Percentiles rank a stretch among this genome's conserved stretches.
Conservation (phyloP, 1,140 invertebrate genomes). For the Eciton burchellii region DNA sequence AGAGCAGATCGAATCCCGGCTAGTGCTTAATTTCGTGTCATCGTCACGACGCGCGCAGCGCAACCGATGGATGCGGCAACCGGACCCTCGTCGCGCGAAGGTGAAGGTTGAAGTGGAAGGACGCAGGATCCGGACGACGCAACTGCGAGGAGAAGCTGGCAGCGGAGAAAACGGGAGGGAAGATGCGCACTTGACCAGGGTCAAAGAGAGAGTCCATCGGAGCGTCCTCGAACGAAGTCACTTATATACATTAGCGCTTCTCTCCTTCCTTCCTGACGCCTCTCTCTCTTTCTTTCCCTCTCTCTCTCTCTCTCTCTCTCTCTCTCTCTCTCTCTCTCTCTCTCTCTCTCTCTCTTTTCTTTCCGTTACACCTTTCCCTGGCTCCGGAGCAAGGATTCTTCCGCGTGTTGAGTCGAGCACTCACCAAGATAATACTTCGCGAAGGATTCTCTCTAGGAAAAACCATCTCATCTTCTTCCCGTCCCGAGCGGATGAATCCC, state of each 20-base stretch:
- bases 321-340: constrained; percentile 59
- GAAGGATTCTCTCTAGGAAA: constrained; percentile 46
- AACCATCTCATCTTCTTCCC: not conserved
- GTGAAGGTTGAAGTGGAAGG: constrained; percentile 55
- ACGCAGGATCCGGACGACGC: constrained; percentile 11
- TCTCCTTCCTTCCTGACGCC: constrained; percentile 59
- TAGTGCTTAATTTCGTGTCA: not conserved
- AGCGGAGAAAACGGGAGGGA: constrained; percentile 64
- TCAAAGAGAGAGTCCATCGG: constrained; percentile 83
- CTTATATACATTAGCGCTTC: constrained; percentile 80
- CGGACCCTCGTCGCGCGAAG: constrained; percentile 11
- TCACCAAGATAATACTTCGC: too few species aligned
- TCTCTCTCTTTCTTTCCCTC: constrained; percentile 50
- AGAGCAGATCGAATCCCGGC: not conserved
- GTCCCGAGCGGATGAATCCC: not conserved
- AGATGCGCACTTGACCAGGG: constrained; percentile 81
- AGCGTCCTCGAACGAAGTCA: constrained; percentile 73
- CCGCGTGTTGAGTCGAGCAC: too few species aligned
- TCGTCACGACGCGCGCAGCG: constrained; percentile 19
- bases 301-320: constrained; percentile 62
- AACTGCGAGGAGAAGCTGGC: constrained; percentile 51
- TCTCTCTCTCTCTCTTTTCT: constrained; percentile 53
- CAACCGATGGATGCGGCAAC: constrained; percentile 8
- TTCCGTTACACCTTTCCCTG: constrained; percentile 49
- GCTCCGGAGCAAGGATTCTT: constrained; percentile 33